Evolutionary conservation across 2,888 invertebrate species (phyloP), one percentile per base, ranked within the genome.

Genomic region (Dichetophora obliterata): DNA sequence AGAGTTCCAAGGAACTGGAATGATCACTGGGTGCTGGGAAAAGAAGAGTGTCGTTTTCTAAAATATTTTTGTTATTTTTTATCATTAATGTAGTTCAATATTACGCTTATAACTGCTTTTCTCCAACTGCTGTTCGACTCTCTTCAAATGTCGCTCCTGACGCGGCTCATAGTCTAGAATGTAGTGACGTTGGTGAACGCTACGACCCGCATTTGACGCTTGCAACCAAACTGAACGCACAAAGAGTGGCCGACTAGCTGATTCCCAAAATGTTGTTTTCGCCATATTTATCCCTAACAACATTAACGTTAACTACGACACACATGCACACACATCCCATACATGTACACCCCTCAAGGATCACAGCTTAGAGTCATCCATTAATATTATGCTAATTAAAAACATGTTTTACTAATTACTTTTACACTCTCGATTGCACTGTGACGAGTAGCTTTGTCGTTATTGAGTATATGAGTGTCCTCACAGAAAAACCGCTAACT

Each of bases 161-260:
- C 82, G 82, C 19, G 86, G 85, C 77, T 88, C 86, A 81, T 88
- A 85, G 75, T 89, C 89, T 65, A 88, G 81, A 77, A 89, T 85
- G 69, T 89, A 89, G 81, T 88, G 88, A 11, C 89, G 83, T 63
- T 87, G 85, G 74, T 84, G 85, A 59, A 85, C 85, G 48, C 86
- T 85, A 78, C 84, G 83, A 5, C 85, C 83, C 82, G 92, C 91
- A 24, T 94, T 94, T 85, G 93, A 92, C 27, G 84, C 79, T 78
- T 88, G 87, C 77, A 93, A 91, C 95, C 95, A 95, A 73, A 92
- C 91, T 65, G 92, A 92, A 83, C 91, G 90, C 80, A 92, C 90
- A 87, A 92, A 92, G 87, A 92, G 89, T 84, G 92, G 92, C 80
- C 91, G 90, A 87, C 91, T 91, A 79, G 92, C 92, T 81, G 92